Evolutionary conservation across 2,113 vertebrate genomes (phyloP).

Genomic region (Rynchops niger): DNA sequence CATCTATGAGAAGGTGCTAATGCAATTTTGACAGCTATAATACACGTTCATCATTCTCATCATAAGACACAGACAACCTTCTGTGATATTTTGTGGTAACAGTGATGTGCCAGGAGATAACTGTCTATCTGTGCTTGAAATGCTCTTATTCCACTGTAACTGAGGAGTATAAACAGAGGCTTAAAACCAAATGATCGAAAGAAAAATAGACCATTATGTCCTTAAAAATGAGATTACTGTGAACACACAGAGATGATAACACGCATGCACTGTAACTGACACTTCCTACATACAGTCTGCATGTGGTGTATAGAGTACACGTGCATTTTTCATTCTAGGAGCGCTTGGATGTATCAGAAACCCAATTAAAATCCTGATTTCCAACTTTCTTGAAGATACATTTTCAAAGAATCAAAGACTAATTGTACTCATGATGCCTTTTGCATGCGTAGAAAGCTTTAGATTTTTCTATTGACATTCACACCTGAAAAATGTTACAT

Average conservation of each 20-base stretch:
- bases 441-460: neutral
- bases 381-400: neutral
- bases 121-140: neutral
- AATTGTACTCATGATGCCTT: neutral
- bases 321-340: neutral
- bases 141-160: neutral
- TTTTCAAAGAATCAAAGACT: neutral
- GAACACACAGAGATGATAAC: neutral
- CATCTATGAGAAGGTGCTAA: neutral
- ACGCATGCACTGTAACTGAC: neutral
- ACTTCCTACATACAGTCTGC: neutral
- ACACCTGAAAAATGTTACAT: neutral
- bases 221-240: neutral
- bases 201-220: neutral
- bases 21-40: neutral
- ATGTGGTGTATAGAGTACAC: accelerated
- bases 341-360: neutral
- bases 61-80: neutral
- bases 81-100: neutral
- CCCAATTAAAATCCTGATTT: neutral
- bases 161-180: neutral
- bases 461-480: neutral
- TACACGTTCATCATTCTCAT: neutral
- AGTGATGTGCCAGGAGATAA: neutral
- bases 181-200: neutral